Percentiles rank a stretch among this genome's conserved stretches.
Conservation (phyloP, 2,113 vertebrate genomes). For the Strigops habroptila region DNA sequence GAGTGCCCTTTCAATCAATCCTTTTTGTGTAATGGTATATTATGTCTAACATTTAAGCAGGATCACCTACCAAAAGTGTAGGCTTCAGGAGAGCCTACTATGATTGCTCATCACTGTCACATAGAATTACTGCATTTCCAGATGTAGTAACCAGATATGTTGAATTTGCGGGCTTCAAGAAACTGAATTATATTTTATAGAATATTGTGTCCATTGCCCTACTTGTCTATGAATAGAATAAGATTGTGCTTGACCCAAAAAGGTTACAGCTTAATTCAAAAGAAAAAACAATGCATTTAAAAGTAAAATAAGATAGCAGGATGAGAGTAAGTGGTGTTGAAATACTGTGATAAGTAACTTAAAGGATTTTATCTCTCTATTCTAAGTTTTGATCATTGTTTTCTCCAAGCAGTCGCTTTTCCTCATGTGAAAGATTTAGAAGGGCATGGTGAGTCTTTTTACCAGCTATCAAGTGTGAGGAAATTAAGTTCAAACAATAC, state of each 20-base stretch:
- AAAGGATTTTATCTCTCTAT: neutral
- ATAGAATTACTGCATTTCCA: neutral
- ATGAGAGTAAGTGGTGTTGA: neutral
- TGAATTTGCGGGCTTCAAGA: neutral
- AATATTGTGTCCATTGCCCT: neutral
- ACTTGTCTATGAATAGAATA: neutral
- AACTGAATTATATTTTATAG: neutral
- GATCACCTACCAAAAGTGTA: neutral
- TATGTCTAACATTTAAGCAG: neutral
- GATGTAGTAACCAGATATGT: neutral
- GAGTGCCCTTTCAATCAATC: neutral
- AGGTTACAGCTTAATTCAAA: neutral
- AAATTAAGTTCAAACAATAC: neutral
- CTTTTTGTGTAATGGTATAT: neutral
- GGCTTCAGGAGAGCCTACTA: neutral
- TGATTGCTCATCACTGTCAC: neutral
- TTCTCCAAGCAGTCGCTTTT: neutral
- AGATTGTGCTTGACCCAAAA: neutral
- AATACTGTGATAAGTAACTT: neutral
- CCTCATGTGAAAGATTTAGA: neutral
- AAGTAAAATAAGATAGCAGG: neutral
- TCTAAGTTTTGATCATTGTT: neutral
- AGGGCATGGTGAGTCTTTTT: neutral
- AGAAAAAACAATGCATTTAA: neutral
- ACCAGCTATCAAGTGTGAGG: neutral